phyloP scores from a whole-genome alignment of 2,888 invertebrate species.

The Nomada fabriciana region DNA sequence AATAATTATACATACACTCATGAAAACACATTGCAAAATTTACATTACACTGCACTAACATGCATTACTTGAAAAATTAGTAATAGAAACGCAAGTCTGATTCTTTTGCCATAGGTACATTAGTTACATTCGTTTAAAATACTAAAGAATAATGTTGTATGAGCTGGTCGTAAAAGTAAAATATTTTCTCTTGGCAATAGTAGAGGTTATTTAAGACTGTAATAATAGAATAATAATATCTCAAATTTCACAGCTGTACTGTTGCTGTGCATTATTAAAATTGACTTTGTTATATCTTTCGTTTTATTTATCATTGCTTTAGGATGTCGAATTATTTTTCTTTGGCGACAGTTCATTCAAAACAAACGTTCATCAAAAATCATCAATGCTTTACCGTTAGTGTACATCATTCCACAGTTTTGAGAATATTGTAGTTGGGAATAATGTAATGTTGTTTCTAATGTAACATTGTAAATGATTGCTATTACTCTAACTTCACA shows the following conservation, averaged over 20 bases:
- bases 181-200: not conserved
- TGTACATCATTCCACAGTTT: conserved; percentile 72
- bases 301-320: conserved; percentile 8
- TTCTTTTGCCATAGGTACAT: not conserved
- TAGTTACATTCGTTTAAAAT: not conserved
- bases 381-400: conserved; percentile 73
- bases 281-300: not conserved
- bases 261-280: not conserved
- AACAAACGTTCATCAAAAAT: conserved; percentile 17
- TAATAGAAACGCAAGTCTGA: not conserved
- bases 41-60: not conserved
- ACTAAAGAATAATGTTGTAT: not conserved
- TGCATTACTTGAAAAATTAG: not conserved
- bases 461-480: conserved; percentile 50
- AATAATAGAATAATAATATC: conserved; percentile 1
- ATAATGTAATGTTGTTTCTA: conserved; percentile 29
- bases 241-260: not conserved
- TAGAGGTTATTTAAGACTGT: conserved; percentile 36
- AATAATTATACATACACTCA: no score
- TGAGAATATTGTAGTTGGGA: conserved; percentile 26
- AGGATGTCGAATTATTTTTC: not conserved
- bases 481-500: conserved; percentile 45
- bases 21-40: conserved; percentile 3
- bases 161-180: not conserved
- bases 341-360: conserved; percentile 3